A percentile compares a stretch with the other conserved stretches of the same genome.
phyloP scores from a whole-genome alignment of 2,888 invertebrate species.

The Epinotia brunnichana region DNA sequence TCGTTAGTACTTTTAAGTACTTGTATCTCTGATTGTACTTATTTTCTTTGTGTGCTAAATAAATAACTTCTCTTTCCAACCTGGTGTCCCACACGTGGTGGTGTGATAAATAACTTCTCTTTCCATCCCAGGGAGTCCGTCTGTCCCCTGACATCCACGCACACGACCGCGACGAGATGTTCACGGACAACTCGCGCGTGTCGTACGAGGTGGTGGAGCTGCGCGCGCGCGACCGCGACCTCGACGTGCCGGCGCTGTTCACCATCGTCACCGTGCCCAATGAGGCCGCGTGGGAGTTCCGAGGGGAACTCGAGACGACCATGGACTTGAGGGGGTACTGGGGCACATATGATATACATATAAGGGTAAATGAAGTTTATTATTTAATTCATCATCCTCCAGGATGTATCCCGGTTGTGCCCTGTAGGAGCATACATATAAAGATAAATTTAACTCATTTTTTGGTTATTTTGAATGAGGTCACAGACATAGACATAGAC shows the following conservation, averaged over 20 bases:
- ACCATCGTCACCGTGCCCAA: slow-evolving; percentile 55
- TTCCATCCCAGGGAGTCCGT: slow-evolving; percentile 57
- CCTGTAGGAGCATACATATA: too few relatives aligned
- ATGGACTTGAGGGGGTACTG: slow-evolving; percentile 80
- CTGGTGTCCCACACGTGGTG: too few relatives aligned
- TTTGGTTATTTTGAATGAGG: too few relatives aligned
- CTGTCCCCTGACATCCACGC: slow-evolving; percentile 71
- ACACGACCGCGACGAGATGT: slow-evolving; percentile 81
- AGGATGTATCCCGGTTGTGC: too few relatives aligned
- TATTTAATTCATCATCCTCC: too few relatives aligned
- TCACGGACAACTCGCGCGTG: slow-evolving; percentile 81
- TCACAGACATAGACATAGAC: too few relatives aligned
- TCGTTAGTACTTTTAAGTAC: too few relatives aligned
- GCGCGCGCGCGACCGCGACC: slow-evolving; percentile 57
- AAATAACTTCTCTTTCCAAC: neutral
- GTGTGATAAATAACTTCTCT: too few relatives aligned
- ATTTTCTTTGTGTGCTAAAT: neutral
- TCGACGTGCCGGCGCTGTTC: slow-evolving; percentile 63
- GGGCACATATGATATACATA: slow-evolving; percentile 81
- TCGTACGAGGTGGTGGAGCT: slow-evolving; percentile 75
- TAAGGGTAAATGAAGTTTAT: slow-evolving; percentile 70
- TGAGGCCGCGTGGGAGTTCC: slow-evolving; percentile 30
- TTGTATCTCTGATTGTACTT: too few relatives aligned
- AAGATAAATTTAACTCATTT: too few relatives aligned
- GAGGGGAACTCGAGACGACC: slow-evolving; percentile 72